Evolutionary conservation across 1,140 invertebrate genomes (phyloP).

Genomic region (Drosophila obscura): DNA sequence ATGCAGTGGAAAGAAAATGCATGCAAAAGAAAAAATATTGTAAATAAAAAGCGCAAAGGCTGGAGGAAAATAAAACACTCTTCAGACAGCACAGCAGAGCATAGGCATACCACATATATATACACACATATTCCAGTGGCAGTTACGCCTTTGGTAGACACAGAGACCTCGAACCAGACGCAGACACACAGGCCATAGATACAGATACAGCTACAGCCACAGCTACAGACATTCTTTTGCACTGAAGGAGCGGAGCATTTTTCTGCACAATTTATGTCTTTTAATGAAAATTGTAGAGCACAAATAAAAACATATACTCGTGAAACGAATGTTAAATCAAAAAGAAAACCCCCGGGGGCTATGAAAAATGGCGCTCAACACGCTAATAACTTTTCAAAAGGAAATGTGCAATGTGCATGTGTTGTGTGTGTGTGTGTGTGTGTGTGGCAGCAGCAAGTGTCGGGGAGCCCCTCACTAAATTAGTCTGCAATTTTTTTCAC

Average conservation of each 20-base stretch:
- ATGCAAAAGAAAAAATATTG: conserved; percentile 48
- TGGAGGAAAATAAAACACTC: conserved; percentile 66
- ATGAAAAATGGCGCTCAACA: conserved; percentile 63
- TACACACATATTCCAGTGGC: conserved; percentile 42
- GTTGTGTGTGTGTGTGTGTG: not conserved
- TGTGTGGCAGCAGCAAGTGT: conserved; percentile 19
- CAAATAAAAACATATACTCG: conserved; percentile 16
- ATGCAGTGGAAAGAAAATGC: conserved; percentile 53
- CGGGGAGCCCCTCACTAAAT: conserved; percentile 56
- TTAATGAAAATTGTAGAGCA: conserved; percentile 72
- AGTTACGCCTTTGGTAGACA: conserved; percentile 15
- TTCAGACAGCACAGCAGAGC: conserved; percentile 19
- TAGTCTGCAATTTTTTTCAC: conserved; percentile 68
- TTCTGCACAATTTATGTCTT: conserved; percentile 82
- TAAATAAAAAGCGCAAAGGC: conserved; percentile 80
- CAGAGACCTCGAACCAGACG: conserved; percentile 41
- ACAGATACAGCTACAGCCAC: conserved; percentile 33
- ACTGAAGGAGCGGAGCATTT: conserved; percentile 57
- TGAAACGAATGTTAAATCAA: conserved; percentile 44
- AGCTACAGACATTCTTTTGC: conserved; percentile 53
- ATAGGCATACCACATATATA: conserved; percentile 3
- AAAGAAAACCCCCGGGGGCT: conserved; percentile 31
- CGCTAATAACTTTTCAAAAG: conserved; percentile 80
- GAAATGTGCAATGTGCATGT: conserved; percentile 60
- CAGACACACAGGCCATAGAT: conserved; percentile 25